A percentile compares a stretch with the other conserved stretches of the same genome.
Conservation (phyloP, 2,113 vertebrate species). For the Hippocampus barbouri region DNA sequence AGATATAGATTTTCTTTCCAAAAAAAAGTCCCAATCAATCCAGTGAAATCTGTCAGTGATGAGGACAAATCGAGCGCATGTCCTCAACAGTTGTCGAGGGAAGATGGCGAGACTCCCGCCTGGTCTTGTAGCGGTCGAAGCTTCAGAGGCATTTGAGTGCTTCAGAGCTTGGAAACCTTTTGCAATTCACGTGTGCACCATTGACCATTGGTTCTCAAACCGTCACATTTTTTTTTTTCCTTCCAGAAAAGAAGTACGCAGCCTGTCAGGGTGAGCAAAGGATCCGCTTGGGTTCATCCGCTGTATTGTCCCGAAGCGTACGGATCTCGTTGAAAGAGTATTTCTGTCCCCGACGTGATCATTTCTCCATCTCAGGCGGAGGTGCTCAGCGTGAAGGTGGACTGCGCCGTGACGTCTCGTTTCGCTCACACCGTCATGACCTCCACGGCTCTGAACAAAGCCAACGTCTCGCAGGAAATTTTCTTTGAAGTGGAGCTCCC, state of each 20-base stretch:
- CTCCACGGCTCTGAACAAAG: constrained; percentile 82
- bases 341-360: background rate
- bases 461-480: constrained; percentile 77
- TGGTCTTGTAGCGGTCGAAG: too few species aligned
- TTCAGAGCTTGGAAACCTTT: background rate
- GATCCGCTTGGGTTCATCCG: background rate
- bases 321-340: background rate
- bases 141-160: too few species aligned
- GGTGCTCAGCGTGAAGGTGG: constrained; percentile 77
- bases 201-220: background rate
- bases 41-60: too few species aligned
- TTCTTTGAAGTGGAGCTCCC: constrained; percentile 88
- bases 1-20: too few species aligned
- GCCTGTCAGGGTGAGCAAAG: constrained; percentile 46
- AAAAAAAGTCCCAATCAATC: too few species aligned
- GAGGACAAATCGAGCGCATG: too few species aligned
- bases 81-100: too few species aligned
- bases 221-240: background rate
- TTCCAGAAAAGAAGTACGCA: constrained; percentile 64
- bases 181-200: background rate
- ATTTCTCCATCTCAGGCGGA: constrained; percentile 49
- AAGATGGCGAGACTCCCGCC: too few species aligned
- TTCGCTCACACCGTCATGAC: constrained; percentile 89
- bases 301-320: background rate
- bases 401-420: constrained; percentile 82